These are phyloP conservation scores for Eudorcas thomsonii DNA, from an alignment of 2,113 vertebrate species.

Conservation along the genomic window DNA sequence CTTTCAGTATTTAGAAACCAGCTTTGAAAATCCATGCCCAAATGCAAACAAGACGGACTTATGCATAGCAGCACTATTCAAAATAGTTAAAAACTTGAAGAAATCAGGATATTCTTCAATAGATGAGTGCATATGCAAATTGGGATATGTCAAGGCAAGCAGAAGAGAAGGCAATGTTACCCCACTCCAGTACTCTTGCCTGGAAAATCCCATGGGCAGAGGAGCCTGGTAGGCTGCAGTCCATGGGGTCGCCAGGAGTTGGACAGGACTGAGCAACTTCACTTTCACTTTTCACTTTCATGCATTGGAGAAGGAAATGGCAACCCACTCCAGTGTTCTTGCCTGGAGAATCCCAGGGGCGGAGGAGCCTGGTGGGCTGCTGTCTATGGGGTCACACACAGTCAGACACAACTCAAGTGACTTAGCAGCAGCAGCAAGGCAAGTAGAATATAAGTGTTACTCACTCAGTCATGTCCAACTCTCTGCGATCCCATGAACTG, in stretches of 20 bases:
- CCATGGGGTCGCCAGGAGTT: too few relatives aligned
- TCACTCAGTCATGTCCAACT: neutral
- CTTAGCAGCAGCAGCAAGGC: neutral
- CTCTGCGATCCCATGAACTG: neutral
- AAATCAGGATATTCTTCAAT: neutral
- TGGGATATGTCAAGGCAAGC: neutral
- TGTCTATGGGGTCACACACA: too few relatives aligned
- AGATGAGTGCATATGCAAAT: neutral
- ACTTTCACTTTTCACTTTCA: too few relatives aligned
- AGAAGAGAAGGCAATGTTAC: neutral
- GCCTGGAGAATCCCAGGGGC: too few relatives aligned
- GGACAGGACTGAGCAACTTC: too few relatives aligned
- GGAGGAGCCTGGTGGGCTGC: too few relatives aligned
- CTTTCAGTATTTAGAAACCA: neutral
- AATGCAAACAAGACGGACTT: neutral
- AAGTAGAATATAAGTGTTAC: neutral
- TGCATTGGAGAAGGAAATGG: too few relatives aligned
- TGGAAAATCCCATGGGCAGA: too few relatives aligned
- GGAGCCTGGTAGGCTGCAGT: too few relatives aligned
- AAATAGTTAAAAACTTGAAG: neutral
- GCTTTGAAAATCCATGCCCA: neutral
- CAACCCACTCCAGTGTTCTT: too few relatives aligned
- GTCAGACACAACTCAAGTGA: too few relatives aligned
- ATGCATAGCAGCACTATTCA: neutral
- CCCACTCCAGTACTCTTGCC: too few relatives aligned